Evolutionary conservation across 2,888 invertebrate species (phyloP).

Genomic region (Xylota segnis): DNA sequence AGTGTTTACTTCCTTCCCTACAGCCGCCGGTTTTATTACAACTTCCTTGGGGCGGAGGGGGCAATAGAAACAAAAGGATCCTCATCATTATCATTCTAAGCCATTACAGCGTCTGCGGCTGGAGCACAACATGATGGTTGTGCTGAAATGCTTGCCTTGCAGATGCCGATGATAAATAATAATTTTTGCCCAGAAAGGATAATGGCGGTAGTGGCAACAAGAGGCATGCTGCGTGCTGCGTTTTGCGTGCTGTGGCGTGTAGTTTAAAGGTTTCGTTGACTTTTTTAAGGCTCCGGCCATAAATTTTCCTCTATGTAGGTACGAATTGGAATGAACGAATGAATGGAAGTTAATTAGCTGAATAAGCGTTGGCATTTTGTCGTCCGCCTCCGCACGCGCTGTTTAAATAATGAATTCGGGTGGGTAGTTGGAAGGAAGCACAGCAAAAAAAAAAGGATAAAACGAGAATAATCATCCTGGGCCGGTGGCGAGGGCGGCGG

Average conservation of each 20-base stretch:
- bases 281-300: constrained; percentile 14
- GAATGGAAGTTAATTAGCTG: constrained; percentile 41
- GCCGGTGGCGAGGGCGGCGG: background rate
- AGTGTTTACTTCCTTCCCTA: background rate
- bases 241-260: background rate
- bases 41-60: background rate
- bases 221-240: constrained; percentile 12
- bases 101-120: constrained; percentile 38
- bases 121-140: constrained; percentile 12
- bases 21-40: constrained; percentile 30
- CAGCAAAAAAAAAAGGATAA: background rate
- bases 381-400: background rate
- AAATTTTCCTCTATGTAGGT: constrained; percentile 34
- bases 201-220: background rate
- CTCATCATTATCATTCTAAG: constrained; percentile 56
- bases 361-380: constrained; percentile 8
- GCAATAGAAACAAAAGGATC: constrained; percentile 35
- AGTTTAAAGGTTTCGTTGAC: background rate
- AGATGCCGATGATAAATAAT: constrained; percentile 56
- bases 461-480: background rate
- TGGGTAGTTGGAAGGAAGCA: background rate
- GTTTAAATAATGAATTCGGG: background rate
- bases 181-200: constrained; percentile 30
- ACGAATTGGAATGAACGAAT: constrained; percentile 35
- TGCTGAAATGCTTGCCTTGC: constrained; percentile 29